Evolutionary conservation across 2,888 invertebrate genomes (phyloP).

Genomic region (Penaeus monodon): DNA sequence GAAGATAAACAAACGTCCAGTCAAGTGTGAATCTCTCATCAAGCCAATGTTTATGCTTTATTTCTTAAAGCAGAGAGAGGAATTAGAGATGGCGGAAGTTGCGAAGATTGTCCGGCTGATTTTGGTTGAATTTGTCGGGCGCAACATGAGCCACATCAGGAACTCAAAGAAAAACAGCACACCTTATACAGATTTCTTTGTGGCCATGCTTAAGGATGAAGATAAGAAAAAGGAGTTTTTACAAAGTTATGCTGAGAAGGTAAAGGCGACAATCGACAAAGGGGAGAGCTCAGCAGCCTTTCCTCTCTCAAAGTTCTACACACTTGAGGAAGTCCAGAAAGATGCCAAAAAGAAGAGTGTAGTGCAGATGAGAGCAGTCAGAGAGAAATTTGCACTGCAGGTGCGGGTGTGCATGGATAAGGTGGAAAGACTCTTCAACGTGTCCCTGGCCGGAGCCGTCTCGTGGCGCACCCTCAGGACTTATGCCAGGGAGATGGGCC

Average conservation of each 20-base stretch:
- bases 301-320: conserved; percentile 18
- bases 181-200: conserved; percentile 38
- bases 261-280: not conserved
- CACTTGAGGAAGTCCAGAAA: conserved; percentile 11
- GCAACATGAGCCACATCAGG: conserved; percentile 32
- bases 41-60: conserved; percentile 52
- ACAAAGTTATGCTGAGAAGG: not conserved
- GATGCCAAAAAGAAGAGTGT: not conserved
- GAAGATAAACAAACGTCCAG: conserved; percentile 1
- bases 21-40: conserved; percentile 56
- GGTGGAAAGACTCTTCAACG: not conserved
- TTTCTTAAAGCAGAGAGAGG: not conserved
- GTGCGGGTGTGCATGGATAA: not conserved
- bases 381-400: not conserved
- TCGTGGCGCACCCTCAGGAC: conserved; percentile 26
- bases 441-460: conserved; percentile 25
- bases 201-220: not conserved
- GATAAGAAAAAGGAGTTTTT: conserved; percentile 7
- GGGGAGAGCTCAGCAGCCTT: no score
- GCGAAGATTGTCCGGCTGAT: conserved; percentile 27
- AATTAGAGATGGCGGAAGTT: not conserved
- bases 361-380: not conserved
- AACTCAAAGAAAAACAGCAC: not conserved
- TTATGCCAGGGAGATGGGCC: conserved; percentile 16
- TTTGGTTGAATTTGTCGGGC: conserved; percentile 43